Conservation (phyloP, 2,888 invertebrate species). For the Xanthorhoe spadicearia region DNA sequence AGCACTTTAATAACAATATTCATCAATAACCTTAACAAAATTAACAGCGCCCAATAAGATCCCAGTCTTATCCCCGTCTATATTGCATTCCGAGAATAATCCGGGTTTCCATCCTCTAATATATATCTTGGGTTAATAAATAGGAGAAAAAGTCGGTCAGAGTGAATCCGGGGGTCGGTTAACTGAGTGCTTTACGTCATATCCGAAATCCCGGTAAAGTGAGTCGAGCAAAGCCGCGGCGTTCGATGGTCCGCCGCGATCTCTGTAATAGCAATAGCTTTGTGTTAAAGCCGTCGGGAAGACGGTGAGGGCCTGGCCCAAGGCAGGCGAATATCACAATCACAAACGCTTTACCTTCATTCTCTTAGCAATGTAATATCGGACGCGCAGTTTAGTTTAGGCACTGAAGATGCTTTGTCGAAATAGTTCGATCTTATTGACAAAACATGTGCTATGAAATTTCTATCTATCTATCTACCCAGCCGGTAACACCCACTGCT, state of each 20-base stretch:
- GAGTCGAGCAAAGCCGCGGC: conserved; percentile 78
- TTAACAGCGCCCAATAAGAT: conserved; percentile 59
- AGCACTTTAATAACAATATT: conserved; percentile 47
- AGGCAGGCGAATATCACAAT: conserved; percentile 45
- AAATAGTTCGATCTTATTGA: neutral
- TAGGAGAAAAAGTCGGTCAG: conserved; percentile 80
- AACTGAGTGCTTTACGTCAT: conserved; percentile 84
- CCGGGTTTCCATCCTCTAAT: conserved; percentile 68
- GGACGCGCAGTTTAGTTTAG: neutral
- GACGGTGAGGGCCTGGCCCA: conserved; percentile 74
- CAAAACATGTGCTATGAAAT: too few species aligned
- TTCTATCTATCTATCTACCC: too few species aligned
- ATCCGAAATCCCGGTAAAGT: conserved; percentile 84
- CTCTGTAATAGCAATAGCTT: conserved; percentile 84
- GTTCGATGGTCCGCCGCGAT: conserved; percentile 82
- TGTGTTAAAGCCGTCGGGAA: conserved; percentile 81
- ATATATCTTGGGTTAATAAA: conserved; percentile 80
- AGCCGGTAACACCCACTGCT: too few species aligned
- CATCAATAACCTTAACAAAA: conserved; percentile 53
- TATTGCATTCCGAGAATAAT: conserved; percentile 73
- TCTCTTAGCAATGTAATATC: neutral
- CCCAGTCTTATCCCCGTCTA: conserved; percentile 49
- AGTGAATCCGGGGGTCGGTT: conserved; percentile 61
- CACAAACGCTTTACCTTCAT: neutral
- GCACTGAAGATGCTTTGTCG: neutral